phyloP scores from a whole-genome alignment of 30 jellyfish, hydroid and myxozoan genomes.

The Rhopilema esculentum region DNA sequence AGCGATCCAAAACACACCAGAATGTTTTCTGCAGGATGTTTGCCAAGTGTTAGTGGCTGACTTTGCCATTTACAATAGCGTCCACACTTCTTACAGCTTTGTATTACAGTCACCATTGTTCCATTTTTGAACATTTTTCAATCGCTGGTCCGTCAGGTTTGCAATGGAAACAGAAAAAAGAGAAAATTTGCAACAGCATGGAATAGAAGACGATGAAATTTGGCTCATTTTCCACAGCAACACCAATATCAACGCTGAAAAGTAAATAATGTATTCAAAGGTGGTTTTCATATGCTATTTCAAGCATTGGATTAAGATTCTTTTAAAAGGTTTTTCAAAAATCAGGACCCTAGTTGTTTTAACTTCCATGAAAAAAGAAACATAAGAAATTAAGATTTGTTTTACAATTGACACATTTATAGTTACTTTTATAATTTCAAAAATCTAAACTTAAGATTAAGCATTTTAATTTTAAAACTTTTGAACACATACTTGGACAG shows the following conservation, averaged over 20 bases:
- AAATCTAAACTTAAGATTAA: not conserved
- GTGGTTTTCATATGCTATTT: not conserved
- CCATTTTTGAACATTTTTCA: constrained; percentile 2
- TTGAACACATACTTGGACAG: not conserved
- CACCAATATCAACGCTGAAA: not conserved
- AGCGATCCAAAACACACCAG: constrained; percentile 2
- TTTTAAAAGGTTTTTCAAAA: not conserved
- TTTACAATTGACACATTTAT: not conserved
- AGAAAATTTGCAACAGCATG: constrained; percentile 17
- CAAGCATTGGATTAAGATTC: not conserved
- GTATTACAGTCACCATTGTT: constrained; percentile 25
- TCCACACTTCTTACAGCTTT: constrained; percentile 13
- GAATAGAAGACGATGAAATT: constrained; percentile 21
- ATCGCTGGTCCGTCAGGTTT: not conserved
- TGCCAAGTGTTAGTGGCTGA: constrained; percentile 14
- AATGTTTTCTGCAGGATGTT: constrained; percentile 16
- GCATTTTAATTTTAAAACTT: not conserved
- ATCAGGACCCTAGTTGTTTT: not conserved
- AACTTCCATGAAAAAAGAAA: not conserved
- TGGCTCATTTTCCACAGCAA: constrained; percentile 16
- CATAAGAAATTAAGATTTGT: not conserved
- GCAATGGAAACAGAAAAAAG: constrained; percentile 28
- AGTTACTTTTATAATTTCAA: not conserved
- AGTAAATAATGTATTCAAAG: not conserved
- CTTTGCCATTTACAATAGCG: constrained; percentile 3